These are phyloP conservation scores for Pinna nobilis DNA, from an alignment of 1,140 invertebrate genomes.

Conservation along the genomic window DNA sequence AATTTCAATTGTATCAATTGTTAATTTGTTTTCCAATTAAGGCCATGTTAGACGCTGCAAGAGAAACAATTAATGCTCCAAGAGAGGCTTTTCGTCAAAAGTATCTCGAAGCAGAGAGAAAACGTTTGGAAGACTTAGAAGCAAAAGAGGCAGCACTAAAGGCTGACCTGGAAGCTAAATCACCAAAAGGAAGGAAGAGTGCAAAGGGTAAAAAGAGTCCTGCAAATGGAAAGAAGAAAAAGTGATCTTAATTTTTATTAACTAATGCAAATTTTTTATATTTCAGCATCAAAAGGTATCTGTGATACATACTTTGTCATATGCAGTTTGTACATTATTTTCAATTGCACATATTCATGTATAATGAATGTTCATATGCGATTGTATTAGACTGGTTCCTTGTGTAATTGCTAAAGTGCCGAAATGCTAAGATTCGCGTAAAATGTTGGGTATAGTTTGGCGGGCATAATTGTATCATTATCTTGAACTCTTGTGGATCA, in stretches of 20 bases:
- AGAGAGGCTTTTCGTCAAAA: constrained; percentile 72
- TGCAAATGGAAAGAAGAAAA: constrained; percentile 61
- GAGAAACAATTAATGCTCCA: constrained; percentile 66
- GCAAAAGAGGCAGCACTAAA: constrained; percentile 65
- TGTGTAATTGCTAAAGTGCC: too few species aligned
- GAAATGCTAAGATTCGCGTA: too few species aligned
- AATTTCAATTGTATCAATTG: neutral
- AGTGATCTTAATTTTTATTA: constrained; percentile 45
- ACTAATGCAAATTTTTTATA: neutral
- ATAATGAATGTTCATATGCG: neutral
- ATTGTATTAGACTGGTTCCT: too few species aligned
- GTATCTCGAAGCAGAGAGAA: constrained; percentile 70
- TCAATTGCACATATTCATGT: neutral
- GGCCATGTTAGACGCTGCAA: constrained; percentile 67
- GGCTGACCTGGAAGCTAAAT: constrained; percentile 67
- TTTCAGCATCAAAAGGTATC: neutral
- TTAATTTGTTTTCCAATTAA: constrained; percentile 30
- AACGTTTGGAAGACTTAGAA: constrained; percentile 65
- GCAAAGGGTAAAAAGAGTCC: constrained; percentile 68
- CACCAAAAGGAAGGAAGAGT: constrained; percentile 70
- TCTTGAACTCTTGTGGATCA: too few species aligned
- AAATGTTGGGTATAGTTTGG: too few species aligned
- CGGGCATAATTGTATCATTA: too few species aligned
- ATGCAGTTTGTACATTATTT: neutral
- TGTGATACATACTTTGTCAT: constrained; percentile 8